Evolutionary conservation across 2,888 invertebrate genomes (phyloP), one percentile per base, ranked within the genome.

Genomic region (Dicyrtoma fusca): DNA sequence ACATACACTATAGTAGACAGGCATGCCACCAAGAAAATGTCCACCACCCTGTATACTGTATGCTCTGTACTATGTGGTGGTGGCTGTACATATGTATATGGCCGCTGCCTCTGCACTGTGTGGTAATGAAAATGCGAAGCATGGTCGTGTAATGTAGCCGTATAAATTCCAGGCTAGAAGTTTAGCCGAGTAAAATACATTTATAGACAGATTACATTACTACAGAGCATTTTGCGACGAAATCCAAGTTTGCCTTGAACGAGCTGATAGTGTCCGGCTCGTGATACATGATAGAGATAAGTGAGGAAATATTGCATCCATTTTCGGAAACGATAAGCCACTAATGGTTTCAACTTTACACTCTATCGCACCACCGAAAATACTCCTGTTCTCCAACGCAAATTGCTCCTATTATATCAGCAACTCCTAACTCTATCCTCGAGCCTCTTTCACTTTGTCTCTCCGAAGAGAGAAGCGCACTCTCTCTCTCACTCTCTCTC

Each of bases 331-430:
- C 75, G 78, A 76, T 78, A 77, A 78, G 76, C 85, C 85, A 85
- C 83, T 86, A 86, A 86, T 86, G 86, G 85, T 83, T 85, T 85
- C 86, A 86, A 86, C 86, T 86, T 86, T 86, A 85, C 86, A 86
- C 86, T 86, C 86, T 85, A 86, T 86, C 85, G 84, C 82, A 69
- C 74, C 75, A 76, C 80, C 81, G 47, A 69, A 64, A 74, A 71
- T 72, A 73, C 64, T 68, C 53, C 55, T 68, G 62, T 72, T 74
- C 68, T 73, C 62, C 63, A 59, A 71, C 74, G 63, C 69, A 71
- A 75, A 73, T 73, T 75, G 71, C 71, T 66, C 69, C 64, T 61
- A 73, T 71, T 72, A 71, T 68, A 74, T 75, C 75, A 74, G 69
- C 75, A 75, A 68, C 42, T 55, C 69, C 74, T 72, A 69, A 72